A percentile compares a stretch with the other conserved stretches of the same genome.
These are phyloP conservation scores for Danaus plexippus DNA, from an alignment of 1,140 invertebrate genomes.

Conservation along the genomic window DNA sequence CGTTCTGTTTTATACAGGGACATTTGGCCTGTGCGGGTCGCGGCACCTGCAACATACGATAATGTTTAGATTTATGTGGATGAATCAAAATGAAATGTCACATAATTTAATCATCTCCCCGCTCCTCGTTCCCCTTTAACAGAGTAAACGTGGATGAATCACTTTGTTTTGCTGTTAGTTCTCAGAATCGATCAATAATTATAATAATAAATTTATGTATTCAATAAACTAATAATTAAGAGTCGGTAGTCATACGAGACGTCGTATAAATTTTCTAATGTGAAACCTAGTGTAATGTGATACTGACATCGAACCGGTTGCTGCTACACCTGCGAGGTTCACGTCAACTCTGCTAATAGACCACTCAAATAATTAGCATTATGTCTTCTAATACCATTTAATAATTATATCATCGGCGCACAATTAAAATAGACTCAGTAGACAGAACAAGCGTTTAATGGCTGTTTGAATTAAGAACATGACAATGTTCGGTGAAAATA, in stretches of 20 bases:
- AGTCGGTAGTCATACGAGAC: conserved; percentile 60
- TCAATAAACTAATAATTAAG: conserved; percentile 68
- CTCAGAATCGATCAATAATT: conserved; percentile 65
- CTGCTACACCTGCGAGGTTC: conserved; percentile 57
- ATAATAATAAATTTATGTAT: conserved; percentile 59
- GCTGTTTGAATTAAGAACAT: too few species aligned
- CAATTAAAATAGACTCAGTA: too few species aligned
- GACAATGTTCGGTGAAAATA: too few species aligned
- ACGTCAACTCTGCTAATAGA: conserved; percentile 58
- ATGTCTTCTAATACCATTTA: conserved; percentile 25
- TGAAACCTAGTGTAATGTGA: conserved; percentile 67
- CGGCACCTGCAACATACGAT: conserved; percentile 45
- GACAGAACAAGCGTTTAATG: too few species aligned
- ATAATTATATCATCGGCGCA: too few species aligned
- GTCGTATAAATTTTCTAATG: conserved; percentile 69
- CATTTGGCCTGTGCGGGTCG: conserved; percentile 39
- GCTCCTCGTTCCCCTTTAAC: conserved; percentile 44
- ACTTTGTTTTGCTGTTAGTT: conserved; percentile 66
- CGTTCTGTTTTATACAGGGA: conserved; percentile 31
- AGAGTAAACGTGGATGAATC: conserved; percentile 59
- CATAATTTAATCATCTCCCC: conserved; percentile 58
- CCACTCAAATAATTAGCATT: conserved; percentile 45
- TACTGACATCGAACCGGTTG: conserved; percentile 54
- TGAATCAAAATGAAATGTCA: conserved; percentile 65
- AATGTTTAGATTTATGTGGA: conserved; percentile 55